Percentiles rank a stretch among this genome's conserved stretches.
These are phyloP conservation scores for Galaxias olidus DNA, from an alignment of 2,797 vertebrate genomes.

Conservation along the genomic window DNA sequence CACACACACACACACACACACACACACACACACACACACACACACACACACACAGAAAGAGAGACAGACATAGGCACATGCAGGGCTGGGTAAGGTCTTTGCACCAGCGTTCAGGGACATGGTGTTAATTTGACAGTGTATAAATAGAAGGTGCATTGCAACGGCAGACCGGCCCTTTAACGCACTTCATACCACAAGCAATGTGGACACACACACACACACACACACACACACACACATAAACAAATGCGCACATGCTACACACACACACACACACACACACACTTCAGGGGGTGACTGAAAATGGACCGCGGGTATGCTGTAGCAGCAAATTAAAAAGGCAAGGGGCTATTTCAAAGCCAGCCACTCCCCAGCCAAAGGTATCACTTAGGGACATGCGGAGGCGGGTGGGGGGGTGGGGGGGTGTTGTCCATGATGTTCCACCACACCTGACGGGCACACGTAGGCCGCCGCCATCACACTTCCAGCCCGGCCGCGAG, in stretches of 20 bases:
- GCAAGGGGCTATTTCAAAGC: slow-evolving; percentile 1
- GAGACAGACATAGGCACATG: neutral
- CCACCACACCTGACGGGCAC: no score
- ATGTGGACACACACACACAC: slow-evolving; percentile 18
- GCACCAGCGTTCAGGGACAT: slow-evolving; percentile 54
- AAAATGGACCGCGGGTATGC: neutral
- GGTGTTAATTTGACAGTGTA: slow-evolving; percentile 63
- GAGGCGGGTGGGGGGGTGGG: neutral
- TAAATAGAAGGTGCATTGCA: slow-evolving; percentile 58
- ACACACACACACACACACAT: slow-evolving; percentile 19
- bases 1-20: slow-evolving; percentile 10
- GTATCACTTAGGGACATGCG: neutral
- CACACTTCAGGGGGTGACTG: neutral
- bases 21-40: neutral
- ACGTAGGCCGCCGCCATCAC: no score
- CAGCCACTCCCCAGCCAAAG: neutral
- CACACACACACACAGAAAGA: slow-evolving; percentile 10
- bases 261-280: slow-evolving; percentile 12
- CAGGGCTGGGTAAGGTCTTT: slow-evolving; percentile 36
- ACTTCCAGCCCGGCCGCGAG: no score
- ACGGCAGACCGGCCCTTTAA: slow-evolving; percentile 48
- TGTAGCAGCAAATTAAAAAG: slow-evolving; percentile 9
- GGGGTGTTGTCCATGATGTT: neutral
- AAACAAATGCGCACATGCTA: neutral
- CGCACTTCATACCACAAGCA: slow-evolving; percentile 7